A percentile compares a stretch with the other conserved stretches of the same genome.
These are phyloP conservation scores for Isotomurus palustris DNA, from an alignment of 2,888 invertebrate genomes.

Conservation along the genomic window DNA sequence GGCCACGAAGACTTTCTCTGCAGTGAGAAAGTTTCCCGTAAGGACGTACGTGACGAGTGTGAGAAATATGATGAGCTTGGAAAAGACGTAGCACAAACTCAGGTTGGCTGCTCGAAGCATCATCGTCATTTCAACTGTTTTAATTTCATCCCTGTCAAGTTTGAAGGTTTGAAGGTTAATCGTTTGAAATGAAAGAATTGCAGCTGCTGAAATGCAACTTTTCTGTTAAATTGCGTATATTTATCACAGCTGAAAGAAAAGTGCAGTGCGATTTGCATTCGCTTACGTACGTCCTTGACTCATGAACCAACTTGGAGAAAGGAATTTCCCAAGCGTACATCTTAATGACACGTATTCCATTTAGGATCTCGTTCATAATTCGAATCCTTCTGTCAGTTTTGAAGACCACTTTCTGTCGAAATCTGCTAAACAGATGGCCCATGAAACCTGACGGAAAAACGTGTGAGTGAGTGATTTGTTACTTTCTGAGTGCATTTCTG, in stretches of 20 bases:
- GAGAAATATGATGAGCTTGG: constrained; percentile 75
- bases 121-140: constrained; percentile 61
- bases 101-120: constrained; percentile 61
- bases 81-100: constrained; percentile 66
- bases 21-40: constrained; percentile 61
- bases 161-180: background rate
- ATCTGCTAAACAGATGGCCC: constrained; percentile 52
- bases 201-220: background rate
- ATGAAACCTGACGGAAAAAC: constrained; percentile 48
- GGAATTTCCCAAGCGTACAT: constrained; percentile 93
- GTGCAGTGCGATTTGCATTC: background rate
- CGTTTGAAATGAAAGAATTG: background rate
- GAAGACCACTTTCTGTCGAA: constrained; percentile 72
- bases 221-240: too few species aligned
- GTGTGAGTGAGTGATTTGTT: background rate
- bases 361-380: constrained; percentile 74
- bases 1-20: constrained; percentile 75
- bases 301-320: constrained; percentile 74
- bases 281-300: constrained; percentile 59
- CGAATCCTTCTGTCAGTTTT: constrained; percentile 85
- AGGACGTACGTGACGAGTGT: constrained; percentile 74
- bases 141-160: constrained; percentile 61
- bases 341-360: constrained; percentile 88
- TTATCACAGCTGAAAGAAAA: background rate
- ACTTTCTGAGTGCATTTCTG: too few species aligned